Evolutionary conservation across 2,888 invertebrate genomes (phyloP).

Genomic region (Perdita meconis): DNA sequence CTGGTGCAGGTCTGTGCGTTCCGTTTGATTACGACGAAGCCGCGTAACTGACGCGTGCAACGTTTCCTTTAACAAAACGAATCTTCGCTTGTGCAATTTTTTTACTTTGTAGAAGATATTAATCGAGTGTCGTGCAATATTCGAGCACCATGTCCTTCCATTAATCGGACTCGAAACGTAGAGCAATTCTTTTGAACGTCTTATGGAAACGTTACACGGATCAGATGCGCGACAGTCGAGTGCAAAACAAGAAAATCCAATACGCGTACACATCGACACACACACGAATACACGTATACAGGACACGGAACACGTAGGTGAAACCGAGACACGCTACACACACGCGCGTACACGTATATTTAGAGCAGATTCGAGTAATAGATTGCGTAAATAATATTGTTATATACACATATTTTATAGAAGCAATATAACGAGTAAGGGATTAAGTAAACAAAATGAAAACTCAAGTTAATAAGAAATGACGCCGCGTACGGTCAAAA

Average conservation of each 20-base stretch:
- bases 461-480: conserved; percentile 43
- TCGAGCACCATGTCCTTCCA: too few relatives aligned
- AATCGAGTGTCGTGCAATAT: too few relatives aligned
- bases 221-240: conserved; percentile 14
- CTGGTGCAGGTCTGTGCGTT: conserved; percentile 27
- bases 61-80: background rate
- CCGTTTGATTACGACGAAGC: background rate
- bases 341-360: conserved; percentile 54
- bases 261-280: conserved; percentile 3
- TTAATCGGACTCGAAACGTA: too few relatives aligned
- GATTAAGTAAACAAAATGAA: conserved; percentile 25
- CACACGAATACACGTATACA: conserved; percentile 4
- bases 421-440: conserved; percentile 74
- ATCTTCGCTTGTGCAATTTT: too few relatives aligned
- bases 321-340: conserved; percentile 20
- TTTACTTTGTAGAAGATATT: too few relatives aligned
- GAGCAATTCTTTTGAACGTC: too few relatives aligned
- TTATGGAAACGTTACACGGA: conserved; percentile 19
- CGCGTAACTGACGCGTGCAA: conserved; percentile 28
- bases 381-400: conserved; percentile 72
- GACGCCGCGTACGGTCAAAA: conserved; percentile 79
- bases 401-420: conserved; percentile 80
- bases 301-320: conserved; percentile 9
- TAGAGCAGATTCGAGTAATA: conserved; percentile 68
- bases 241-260: background rate